Evolutionary conservation across 2,888 invertebrate species (phyloP), one percentile per base, ranked within the genome.

Genomic region (Mechanitis messenoides): DNA sequence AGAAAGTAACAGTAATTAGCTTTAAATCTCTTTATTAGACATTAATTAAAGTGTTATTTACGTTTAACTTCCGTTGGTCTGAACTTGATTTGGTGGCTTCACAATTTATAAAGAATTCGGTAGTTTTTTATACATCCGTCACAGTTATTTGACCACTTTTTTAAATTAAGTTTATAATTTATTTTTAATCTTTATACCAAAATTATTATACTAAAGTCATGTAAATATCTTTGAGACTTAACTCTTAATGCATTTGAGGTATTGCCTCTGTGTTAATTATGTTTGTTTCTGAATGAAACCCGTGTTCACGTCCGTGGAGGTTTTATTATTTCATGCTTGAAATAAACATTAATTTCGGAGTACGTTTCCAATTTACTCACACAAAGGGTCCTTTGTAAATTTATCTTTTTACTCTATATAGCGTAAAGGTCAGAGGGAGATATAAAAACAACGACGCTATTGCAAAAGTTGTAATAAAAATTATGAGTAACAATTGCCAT

Each of bases 391-490:
- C 72, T 71, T 75, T 74, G 70, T 73, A 60, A 66, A 60, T 62
- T 70, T 74, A 76, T 75, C 72, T 71, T 68, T 72, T 71, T 70
- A 60, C 55, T 50, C 64, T 58, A 61, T 67, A 60, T 33, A 62
- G 60, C 55, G 47, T 65, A 67, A 65, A 55, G 66, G 69, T 67
- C 68, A 69, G 66, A 50, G 66, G 61, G 53, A 67, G 61, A 73
- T 74, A 78, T 75, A 76, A 74, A 73, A 73, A 74, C 69, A 73
- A 74, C 63, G 70, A 64, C 60, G 61, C 59, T 65, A 69, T 69
- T 72, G 72, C 72, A 53, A 72, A 68, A 66, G 59, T 60, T 61
- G 66, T 61, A 68, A 69, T 63, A 68, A 68, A 65, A 66, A 63
- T 65, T 70, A 66, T 66, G 65, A 67, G 58, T 69, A 67, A 70